Evolutionary conservation across 2,113 vertebrate genomes (phyloP).

Genomic region (Grallaria varia): DNA sequence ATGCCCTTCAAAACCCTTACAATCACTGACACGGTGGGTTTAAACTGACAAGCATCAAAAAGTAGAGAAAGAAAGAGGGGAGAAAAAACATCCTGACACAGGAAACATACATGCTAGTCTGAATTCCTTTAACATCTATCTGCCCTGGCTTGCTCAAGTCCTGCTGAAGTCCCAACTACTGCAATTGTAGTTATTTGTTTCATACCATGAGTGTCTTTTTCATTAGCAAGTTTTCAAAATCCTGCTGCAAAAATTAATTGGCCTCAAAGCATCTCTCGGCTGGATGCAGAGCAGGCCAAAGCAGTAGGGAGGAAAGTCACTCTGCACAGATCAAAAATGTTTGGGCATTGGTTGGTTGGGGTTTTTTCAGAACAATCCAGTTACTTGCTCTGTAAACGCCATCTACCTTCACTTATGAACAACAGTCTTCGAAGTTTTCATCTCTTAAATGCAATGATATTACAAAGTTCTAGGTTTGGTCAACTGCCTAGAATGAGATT

Average conservation of each 20-base stretch:
- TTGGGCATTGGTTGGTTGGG: not conserved
- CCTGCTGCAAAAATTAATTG: constrained; percentile 7
- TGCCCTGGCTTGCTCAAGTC: not conserved
- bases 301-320: not conserved
- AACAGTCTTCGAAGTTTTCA: not conserved
- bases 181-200: not conserved
- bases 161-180: not conserved
- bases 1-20: not conserved
- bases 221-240: constrained; percentile 26
- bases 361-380: not conserved
- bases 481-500: not conserved
- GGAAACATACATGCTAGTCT: not conserved
- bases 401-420: not conserved
- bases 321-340: not conserved
- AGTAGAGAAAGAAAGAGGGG: not conserved
- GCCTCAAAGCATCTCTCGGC: not conserved
- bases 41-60: not conserved
- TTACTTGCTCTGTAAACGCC: not conserved
- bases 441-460: not conserved
- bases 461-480: not conserved
- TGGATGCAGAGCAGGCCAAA: not conserved
- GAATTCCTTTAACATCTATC: not conserved
- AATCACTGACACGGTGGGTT: not conserved
- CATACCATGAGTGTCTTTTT: not conserved
- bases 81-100: not conserved